Conservation (phyloP, 1,140 invertebrate genomes). For the Monochamus saltuarius region DNA sequence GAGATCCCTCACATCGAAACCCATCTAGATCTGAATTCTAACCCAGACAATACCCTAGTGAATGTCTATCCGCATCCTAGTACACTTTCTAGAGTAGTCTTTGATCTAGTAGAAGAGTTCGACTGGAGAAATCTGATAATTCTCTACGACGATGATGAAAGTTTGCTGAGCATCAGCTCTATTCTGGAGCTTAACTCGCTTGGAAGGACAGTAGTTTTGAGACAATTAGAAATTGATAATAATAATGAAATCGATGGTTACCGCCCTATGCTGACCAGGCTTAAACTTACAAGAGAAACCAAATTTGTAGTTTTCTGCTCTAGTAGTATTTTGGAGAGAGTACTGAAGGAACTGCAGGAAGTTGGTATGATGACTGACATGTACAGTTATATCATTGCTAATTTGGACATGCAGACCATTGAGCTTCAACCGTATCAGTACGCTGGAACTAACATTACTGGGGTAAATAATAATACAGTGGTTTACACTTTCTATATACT, state of each 20-base stretch:
- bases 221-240: conserved; percentile 20
- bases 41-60: conserved; percentile 65
- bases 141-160: conserved; percentile 77
- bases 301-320: conserved; percentile 80
- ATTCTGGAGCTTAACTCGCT: conserved; percentile 71
- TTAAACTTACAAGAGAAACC: conserved; percentile 64
- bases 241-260: neutral
- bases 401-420: conserved; percentile 77
- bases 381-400: conserved; percentile 75
- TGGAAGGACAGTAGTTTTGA: conserved; percentile 18
- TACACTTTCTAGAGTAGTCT: conserved; percentile 67
- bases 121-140: conserved; percentile 86
- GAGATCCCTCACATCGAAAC: conserved; percentile 85
- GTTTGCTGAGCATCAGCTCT: conserved; percentile 73
- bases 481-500: neutral
- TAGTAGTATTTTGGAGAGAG: conserved; percentile 62
- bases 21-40: conserved; percentile 64
- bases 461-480: conserved; percentile 55
- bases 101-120: conserved; percentile 64
- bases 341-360: conserved; percentile 76
- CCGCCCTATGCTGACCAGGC: conserved; percentile 36
- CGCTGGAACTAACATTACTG: conserved; percentile 84
- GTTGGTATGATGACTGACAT: conserved; percentile 79
- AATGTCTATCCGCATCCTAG: conserved; percentile 83
- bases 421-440: conserved; percentile 80